A percentile compares a stretch with the other conserved stretches of the same genome.
These are phyloP conservation scores for Sebastes baramenuke DNA, from an alignment of 2,797 vertebrate genomes.

Conservation along the genomic window DNA sequence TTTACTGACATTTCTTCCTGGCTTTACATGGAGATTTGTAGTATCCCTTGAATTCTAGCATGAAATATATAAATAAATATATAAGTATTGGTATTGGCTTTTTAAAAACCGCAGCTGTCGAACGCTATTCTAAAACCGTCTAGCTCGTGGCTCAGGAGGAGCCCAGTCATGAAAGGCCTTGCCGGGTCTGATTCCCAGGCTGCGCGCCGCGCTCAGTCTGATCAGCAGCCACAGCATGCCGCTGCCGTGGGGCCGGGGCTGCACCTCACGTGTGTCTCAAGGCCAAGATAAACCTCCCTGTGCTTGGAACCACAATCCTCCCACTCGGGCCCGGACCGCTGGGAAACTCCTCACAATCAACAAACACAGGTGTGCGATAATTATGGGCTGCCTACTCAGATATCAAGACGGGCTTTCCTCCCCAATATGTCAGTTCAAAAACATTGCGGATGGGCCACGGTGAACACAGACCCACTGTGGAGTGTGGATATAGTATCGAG, in stretches of 20 bases:
- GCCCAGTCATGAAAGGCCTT: constrained; percentile 57
- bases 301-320: constrained; percentile 78
- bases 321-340: constrained; percentile 73
- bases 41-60: constrained; percentile 17
- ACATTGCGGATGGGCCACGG: constrained; percentile 55
- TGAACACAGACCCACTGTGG: constrained; percentile 53
- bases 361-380: constrained; percentile 85
- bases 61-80: constrained; percentile 5
- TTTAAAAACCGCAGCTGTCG: constrained; percentile 30
- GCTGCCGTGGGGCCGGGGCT: constrained; percentile 60
- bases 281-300: constrained; percentile 83
- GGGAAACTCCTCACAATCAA: constrained; percentile 83
- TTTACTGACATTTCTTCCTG: constrained; percentile 7
- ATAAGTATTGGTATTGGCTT: constrained; percentile 2
- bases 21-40: neutral
- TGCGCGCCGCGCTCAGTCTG: constrained; percentile 49
- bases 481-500: constrained; percentile 51
- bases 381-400: constrained; percentile 80
- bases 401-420: constrained; percentile 74
- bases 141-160: constrained; percentile 29
- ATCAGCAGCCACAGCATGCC: constrained; percentile 67
- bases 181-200: constrained; percentile 68
- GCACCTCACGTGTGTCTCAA: constrained; percentile 78
- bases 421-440: constrained; percentile 69
- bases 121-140: constrained; percentile 38